Evolutionary conservation across 2,888 invertebrate species (phyloP).

Genomic region (Chouioia cunea): DNA sequence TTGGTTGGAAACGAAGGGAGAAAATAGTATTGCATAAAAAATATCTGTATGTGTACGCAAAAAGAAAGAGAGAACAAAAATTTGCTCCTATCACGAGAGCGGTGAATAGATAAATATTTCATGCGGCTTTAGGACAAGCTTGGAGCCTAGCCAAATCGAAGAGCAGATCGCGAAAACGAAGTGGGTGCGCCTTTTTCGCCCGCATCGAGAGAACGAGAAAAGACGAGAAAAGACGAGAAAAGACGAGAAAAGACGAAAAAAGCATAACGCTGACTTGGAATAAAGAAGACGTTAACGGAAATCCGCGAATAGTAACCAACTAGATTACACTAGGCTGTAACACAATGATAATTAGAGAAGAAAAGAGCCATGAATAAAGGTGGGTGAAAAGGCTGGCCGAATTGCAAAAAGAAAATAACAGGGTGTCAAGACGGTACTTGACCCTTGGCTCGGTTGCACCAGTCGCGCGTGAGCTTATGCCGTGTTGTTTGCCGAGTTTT

Average conservation of each 20-base stretch:
- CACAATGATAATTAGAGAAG: slow-evolving; percentile 39
- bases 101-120: slow-evolving; percentile 12
- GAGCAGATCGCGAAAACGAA: slow-evolving; percentile 12
- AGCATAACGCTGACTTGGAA: too few relatives aligned
- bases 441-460: slow-evolving; percentile 25
- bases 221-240: too few relatives aligned
- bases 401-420: slow-evolving; percentile 23
- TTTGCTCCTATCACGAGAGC: neutral
- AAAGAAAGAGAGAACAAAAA: too few relatives aligned
- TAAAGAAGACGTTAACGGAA: neutral
- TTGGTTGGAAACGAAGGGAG: too few relatives aligned
- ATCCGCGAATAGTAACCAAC: slow-evolving; percentile 39
- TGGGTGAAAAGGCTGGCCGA: slow-evolving; percentile 25
- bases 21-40: too few relatives aligned
- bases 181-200: slow-evolving; percentile 13
- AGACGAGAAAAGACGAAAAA: too few relatives aligned
- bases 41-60: too few relatives aligned
- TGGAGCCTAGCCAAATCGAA: slow-evolving; percentile 22
- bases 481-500: neutral
- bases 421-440: slow-evolving; percentile 44
- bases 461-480: neutral
- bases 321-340: slow-evolving; percentile 21
- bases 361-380: slow-evolving; percentile 9
- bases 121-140: slow-evolving; percentile 3
- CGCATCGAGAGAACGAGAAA: too few relatives aligned